Percentiles rank a stretch among this genome's conserved stretches.
Evolutionary conservation across 1,140 invertebrate species (phyloP).

Genomic region (Camponotus vicinus): DNA sequence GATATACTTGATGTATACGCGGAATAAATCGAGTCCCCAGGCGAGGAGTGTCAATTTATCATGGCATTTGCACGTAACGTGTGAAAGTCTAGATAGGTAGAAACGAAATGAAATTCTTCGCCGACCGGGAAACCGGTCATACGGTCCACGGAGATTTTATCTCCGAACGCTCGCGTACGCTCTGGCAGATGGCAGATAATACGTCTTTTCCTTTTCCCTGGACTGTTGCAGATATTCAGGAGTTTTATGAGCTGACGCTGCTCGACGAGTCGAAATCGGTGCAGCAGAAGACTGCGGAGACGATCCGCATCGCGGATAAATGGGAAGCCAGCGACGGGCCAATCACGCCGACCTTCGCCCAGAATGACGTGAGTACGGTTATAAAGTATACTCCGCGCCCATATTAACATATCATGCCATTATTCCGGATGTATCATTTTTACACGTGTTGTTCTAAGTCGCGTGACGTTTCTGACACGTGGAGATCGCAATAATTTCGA

Average conservation of each 20-base stretch:
- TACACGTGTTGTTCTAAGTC: neutral
- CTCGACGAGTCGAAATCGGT: slow-evolving; percentile 97
- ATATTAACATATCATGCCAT: slow-evolving; percentile 9
- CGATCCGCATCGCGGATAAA: slow-evolving; percentile 97
- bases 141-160: slow-evolving; percentile 22
- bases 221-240: slow-evolving; percentile 97
- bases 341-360: slow-evolving; percentile 87
- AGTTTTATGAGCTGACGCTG: slow-evolving; percentile 98
- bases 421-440: neutral
- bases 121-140: slow-evolving; percentile 13
- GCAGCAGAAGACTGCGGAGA: slow-evolving; percentile 98
- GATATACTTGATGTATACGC: neutral
- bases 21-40: slow-evolving; percentile 34
- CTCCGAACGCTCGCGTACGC: neutral
- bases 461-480: neutral
- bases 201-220: slow-evolving; percentile 51
- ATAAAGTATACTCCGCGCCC: neutral
- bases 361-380: slow-evolving; percentile 88
- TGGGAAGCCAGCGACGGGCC: slow-evolving; percentile 94
- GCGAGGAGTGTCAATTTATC: slow-evolving; percentile 41
- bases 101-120: slow-evolving; percentile 46
- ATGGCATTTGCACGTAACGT: slow-evolving; percentile 11
- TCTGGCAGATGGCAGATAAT: slow-evolving; percentile 55
- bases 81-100: slow-evolving; percentile 17
- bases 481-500: neutral